These are phyloP conservation scores for Bolborhynchus lineola DNA, from an alignment of 2,113 vertebrate species.

Conservation along the genomic window DNA sequence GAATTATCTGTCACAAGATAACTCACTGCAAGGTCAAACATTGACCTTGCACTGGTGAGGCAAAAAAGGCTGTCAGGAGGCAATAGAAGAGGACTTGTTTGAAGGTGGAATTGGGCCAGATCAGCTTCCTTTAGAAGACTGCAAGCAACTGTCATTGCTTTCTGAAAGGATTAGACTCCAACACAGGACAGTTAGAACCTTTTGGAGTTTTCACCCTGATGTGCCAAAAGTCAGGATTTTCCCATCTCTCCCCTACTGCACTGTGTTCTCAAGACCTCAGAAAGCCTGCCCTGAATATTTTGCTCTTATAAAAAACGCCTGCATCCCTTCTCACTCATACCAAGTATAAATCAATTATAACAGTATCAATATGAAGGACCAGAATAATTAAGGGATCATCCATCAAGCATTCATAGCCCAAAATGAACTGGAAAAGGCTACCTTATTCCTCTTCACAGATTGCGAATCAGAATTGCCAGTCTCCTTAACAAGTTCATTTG, in stretches of 20 bases:
- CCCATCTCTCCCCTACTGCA: background rate
- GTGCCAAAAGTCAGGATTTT: background rate
- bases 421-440: background rate
- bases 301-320: background rate
- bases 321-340: background rate
- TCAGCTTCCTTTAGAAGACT: conserved; percentile 43
- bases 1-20: conserved; percentile 43
- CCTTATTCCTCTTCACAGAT: background rate
- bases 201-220: background rate
- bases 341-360: background rate
- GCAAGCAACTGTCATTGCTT: background rate
- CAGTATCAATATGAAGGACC: background rate
- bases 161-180: conserved; percentile 7
- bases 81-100: conserved; percentile 29
- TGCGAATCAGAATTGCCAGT: background rate
- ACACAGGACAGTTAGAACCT: background rate
- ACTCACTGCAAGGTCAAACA: conserved; percentile 34
- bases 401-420: background rate
- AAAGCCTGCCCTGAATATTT: background rate
- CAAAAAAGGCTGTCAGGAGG: conserved; percentile 32
- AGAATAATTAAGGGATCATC: background rate
- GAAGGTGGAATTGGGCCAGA: conserved; percentile 33
- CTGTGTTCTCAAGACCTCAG: background rate
- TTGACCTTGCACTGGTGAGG: conserved; percentile 30
- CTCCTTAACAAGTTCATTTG: background rate